A percentile compares a stretch with the other conserved stretches of the same genome.
Evolutionary conservation across 2,113 vertebrate genomes (phyloP).

Genomic region (Lichenostomus cassidix): DNA sequence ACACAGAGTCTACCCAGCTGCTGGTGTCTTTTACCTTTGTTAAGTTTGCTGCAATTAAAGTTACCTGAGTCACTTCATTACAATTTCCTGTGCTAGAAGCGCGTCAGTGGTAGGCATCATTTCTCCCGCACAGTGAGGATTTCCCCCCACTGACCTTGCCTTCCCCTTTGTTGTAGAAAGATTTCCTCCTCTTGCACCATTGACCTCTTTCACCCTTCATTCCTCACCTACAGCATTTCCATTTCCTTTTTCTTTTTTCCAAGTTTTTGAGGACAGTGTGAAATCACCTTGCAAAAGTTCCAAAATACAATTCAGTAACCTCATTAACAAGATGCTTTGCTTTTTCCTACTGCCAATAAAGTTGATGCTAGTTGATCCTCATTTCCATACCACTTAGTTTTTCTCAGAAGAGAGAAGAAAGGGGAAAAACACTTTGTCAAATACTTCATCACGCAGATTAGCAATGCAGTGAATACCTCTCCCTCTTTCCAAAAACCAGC

Average conservation of each 20-base stretch:
- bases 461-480: background rate
- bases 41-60: background rate
- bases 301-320: background rate
- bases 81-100: background rate
- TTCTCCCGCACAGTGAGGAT: background rate
- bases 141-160: background rate
- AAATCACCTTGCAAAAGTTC: background rate
- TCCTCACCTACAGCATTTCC: background rate
- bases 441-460: background rate
- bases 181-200: background rate
- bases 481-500: background rate
- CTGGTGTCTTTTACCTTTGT: slow-evolving; percentile 25
- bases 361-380: background rate
- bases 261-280: background rate
- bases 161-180: background rate
- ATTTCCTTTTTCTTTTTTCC: background rate
- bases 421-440: background rate
- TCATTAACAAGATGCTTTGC: background rate
- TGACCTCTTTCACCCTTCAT: background rate
- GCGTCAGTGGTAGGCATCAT: background rate
- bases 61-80: background rate
- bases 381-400: background rate
- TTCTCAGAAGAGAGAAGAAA: background rate
- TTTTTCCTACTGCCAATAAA: background rate
- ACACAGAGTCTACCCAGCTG: background rate